Conservation (phyloP, 2,113 vertebrate species). For the Pseudopodoces humilis region DNA sequence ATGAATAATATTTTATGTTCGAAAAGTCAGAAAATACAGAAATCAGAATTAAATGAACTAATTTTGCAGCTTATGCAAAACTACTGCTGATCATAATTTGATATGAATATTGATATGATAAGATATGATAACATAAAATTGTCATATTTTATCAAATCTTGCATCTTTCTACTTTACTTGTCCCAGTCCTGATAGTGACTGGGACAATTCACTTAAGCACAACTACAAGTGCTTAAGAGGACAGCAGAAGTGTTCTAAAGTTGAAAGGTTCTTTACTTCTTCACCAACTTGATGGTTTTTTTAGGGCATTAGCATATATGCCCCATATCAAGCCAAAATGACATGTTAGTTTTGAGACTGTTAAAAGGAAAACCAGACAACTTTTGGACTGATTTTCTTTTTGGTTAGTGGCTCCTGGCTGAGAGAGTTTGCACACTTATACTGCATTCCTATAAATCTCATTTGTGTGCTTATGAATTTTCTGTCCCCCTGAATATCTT, state of each 20-base stretch:
- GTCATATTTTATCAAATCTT: neutral
- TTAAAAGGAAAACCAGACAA: neutral
- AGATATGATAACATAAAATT: neutral
- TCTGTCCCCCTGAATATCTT: neutral
- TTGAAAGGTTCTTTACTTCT: neutral
- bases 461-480: neutral
- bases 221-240: neutral
- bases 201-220: neutral
- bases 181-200: neutral
- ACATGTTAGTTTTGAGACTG: neutral
- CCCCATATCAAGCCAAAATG: neutral
- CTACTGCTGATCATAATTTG: neutral
- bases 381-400: neutral
- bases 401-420: neutral
- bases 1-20: neutral
- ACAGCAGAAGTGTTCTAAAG: neutral
- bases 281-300: neutral
- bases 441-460: neutral
- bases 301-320: neutral
- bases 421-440: neutral
- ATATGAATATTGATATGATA: neutral
- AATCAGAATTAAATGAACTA: neutral
- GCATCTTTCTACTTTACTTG: neutral
- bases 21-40: neutral
- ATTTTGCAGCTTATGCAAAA: neutral